These are phyloP conservation scores for Scaptomyza cyrtandrae DNA, from an alignment of 2,888 invertebrate species.

Conservation along the genomic window DNA sequence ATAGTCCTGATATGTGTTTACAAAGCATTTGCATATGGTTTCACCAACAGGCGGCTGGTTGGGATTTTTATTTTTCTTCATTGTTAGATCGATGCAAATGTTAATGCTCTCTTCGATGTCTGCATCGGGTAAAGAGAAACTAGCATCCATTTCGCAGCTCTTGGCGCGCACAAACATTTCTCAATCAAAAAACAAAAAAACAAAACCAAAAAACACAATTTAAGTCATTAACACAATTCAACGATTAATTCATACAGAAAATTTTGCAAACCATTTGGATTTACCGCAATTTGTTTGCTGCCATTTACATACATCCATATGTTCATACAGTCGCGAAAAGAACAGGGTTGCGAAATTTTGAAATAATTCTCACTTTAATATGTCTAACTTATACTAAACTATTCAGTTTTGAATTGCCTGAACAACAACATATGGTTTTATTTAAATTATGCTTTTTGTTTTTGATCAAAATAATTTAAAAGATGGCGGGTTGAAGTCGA, in stretches of 20 bases:
- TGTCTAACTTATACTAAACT: background rate
- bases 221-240: background rate
- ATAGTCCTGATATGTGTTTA: constrained; percentile 86
- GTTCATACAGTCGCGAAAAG: background rate
- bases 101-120: constrained; percentile 42
- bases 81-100: constrained; percentile 31
- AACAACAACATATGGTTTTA: background rate
- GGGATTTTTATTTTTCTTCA: constrained; percentile 1
- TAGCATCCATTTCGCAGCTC: constrained; percentile 32
- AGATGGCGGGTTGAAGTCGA: background rate
- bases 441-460: background rate
- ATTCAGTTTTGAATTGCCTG: background rate
- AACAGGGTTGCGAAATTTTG: background rate
- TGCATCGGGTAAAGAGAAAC: constrained; percentile 16
- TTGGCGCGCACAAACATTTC: constrained; percentile 53
- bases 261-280: background rate
- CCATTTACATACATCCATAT: background rate
- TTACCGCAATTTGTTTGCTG: constrained; percentile 11
- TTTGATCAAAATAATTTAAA: background rate
- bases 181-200: too few relatives aligned
- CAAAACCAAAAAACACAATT: background rate
- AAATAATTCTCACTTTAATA: background rate
- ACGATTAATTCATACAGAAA: background rate
- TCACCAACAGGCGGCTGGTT: background rate
- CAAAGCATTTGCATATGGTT: constrained; percentile 50